Conservation (phyloP, 2,797 vertebrate genomes). For the Bryconaethiops microstoma region DNA sequence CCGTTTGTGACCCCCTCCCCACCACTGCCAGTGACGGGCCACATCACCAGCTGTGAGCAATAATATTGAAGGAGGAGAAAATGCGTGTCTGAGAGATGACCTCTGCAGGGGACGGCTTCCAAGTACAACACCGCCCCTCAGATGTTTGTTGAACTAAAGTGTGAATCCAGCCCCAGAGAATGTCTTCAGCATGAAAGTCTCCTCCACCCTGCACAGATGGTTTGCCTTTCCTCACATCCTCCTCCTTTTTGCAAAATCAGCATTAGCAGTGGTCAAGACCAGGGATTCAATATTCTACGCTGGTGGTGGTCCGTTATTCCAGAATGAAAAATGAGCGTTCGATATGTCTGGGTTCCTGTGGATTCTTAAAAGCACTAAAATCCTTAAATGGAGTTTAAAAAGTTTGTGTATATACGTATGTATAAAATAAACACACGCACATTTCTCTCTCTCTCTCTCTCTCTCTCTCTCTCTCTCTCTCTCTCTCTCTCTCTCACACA, state of each 20-base stretch:
- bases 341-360: too few relatives aligned
- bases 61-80: conserved; percentile 42
- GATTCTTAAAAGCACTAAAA: too few relatives aligned
- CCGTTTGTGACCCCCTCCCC: conserved; percentile 14
- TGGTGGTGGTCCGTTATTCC: too few relatives aligned
- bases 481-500: too few relatives aligned
- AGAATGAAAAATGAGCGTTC: too few relatives aligned
- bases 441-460: too few relatives aligned
- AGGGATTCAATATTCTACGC: not conserved
- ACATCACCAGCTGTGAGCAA: conserved; percentile 27
- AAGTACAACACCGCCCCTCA: conserved; percentile 44
- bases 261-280: not conserved
- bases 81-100: conserved; percentile 48
- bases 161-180: conserved; percentile 40
- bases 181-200: conserved; percentile 37
- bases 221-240: conserved; percentile 19
- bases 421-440: too few relatives aligned
- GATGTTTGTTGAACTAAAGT: conserved; percentile 55
- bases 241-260: conserved; percentile 9
- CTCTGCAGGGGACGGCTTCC: conserved; percentile 44
- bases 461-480: too few relatives aligned
- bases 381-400: too few relatives aligned
- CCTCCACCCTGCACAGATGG: conserved; percentile 52
- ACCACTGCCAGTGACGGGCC: conserved; percentile 1
- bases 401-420: too few relatives aligned